Percentiles rank a stretch among this genome's conserved stretches.
Conservation (phyloP, 2,888 invertebrate genomes). For the Empis livida region DNA sequence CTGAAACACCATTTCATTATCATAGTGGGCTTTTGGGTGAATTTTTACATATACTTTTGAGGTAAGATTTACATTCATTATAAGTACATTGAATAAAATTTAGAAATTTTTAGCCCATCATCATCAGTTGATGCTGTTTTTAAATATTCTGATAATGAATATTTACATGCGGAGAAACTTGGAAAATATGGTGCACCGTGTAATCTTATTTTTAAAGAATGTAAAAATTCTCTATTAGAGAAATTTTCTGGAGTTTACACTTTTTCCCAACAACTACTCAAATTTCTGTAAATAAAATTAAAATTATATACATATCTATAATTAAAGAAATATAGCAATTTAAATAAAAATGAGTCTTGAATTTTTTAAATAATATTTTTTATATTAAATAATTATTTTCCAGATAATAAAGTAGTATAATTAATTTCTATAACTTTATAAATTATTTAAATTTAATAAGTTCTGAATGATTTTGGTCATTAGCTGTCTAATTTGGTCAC, state of each 20-base stretch:
- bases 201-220: constrained; percentile 23
- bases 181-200: constrained; percentile 39
- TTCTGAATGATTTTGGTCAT: too few species aligned
- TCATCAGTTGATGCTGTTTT: constrained; percentile 50
- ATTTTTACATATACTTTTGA: constrained; percentile 57
- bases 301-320: too few species aligned
- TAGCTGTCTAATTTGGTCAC: too few species aligned
- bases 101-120: constrained; percentile 46
- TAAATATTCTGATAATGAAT: constrained; percentile 55
- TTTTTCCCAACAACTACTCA: too few species aligned
- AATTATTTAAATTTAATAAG: too few species aligned
- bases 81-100: background rate
- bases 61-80: constrained; percentile 39
- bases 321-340: too few species aligned
- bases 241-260: constrained; percentile 16
- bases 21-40: constrained; percentile 57
- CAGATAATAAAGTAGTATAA: too few species aligned
- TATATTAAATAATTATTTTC: too few species aligned
- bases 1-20: constrained; percentile 49
- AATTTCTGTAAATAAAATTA: too few species aligned
- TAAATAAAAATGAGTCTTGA: too few species aligned
- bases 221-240: constrained; percentile 24
- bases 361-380: too few species aligned
- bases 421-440: too few species aligned
- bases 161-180: constrained; percentile 55